Percentiles rank a stretch among this genome's conserved stretches.
phyloP scores from a whole-genome alignment of 2,888 invertebrate species.

The Ornithoptera priamus region DNA sequence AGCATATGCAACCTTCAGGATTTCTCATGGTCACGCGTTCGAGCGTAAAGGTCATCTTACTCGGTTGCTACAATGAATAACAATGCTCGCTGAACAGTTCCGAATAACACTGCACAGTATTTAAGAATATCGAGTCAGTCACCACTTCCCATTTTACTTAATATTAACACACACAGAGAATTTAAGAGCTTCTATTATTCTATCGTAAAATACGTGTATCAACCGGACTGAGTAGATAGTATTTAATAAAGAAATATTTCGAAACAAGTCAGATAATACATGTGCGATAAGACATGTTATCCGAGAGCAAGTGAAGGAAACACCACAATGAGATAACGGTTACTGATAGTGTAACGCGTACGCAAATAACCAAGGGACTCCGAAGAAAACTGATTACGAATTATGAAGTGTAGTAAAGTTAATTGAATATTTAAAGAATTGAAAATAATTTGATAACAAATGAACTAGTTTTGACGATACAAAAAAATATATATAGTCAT shows the following conservation, averaged over 20 bases:
- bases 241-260: slow-evolving; percentile 35
- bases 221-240: not conserved
- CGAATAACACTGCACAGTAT: slow-evolving; percentile 31
- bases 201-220: not conserved
- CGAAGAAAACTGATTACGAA: slow-evolving; percentile 25
- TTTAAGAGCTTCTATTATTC: not conserved
- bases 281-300: slow-evolving; percentile 42
- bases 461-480: too few relatives aligned
- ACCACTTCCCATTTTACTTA: not conserved
- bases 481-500: too few relatives aligned
- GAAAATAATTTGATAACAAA: too few relatives aligned
- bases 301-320: slow-evolving; percentile 46
- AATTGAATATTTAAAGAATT: not conserved
- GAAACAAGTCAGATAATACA: slow-evolving; percentile 36
- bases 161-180: not conserved
- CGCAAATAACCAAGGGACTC: slow-evolving; percentile 31
- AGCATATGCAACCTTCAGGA: slow-evolving; percentile 65
- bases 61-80: slow-evolving; percentile 55
- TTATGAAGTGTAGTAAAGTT: slow-evolving; percentile 6
- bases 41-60: slow-evolving; percentile 67
- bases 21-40: slow-evolving; percentile 68
- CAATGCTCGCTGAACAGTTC: slow-evolving; percentile 48
- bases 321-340: slow-evolving; percentile 43
- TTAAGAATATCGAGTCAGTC: slow-evolving; percentile 2
- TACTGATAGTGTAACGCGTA: slow-evolving; percentile 34